Percentiles rank a stretch among this genome's conserved stretches.
Conservation (phyloP, 2,888 invertebrate species). For the Alloscopus bannaensis region DNA sequence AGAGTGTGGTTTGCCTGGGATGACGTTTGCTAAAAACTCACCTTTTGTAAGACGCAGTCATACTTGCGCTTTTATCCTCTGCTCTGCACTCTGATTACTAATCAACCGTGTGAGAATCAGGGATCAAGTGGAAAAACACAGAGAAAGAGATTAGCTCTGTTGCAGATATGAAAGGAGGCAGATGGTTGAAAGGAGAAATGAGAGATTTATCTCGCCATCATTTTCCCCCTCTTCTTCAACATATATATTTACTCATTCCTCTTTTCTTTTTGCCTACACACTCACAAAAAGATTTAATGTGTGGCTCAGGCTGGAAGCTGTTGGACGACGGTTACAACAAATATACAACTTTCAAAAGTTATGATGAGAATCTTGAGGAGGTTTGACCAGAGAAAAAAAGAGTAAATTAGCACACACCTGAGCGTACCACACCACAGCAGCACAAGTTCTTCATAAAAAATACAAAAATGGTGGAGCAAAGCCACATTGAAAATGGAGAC, state of each 20-base stretch:
- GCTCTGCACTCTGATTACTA: slow-evolving; percentile 31
- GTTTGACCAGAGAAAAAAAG: slow-evolving; percentile 9
- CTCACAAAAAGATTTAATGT: no score
- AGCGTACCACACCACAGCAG: neutral
- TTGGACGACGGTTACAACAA: slow-evolving; percentile 4
- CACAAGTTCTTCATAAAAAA: slow-evolving; percentile 11
- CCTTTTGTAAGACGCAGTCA: slow-evolving; percentile 31
- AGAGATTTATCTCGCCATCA: neutral
- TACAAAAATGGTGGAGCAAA: slow-evolving; percentile 10
- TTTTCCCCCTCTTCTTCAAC: neutral
- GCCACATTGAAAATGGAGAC: neutral
- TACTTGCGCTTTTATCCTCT: slow-evolving; percentile 18
- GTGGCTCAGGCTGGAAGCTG: no score
- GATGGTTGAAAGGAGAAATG: slow-evolving; percentile 15
- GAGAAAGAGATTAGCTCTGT: slow-evolving; percentile 10
- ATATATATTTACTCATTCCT: no score
- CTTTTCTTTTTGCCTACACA: no score
- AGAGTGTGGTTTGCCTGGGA: slow-evolving; percentile 24
- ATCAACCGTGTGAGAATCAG: slow-evolving; percentile 55
- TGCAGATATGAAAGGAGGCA: neutral
- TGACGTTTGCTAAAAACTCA: slow-evolving; percentile 21
- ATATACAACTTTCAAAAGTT: no score
- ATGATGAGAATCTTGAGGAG: no score
- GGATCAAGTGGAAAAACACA: no score
- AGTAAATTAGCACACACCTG: no score